These are phyloP conservation scores for Camptogramma bilineatum DNA, from an alignment of 2,888 invertebrate species.

Conservation along the genomic window DNA sequence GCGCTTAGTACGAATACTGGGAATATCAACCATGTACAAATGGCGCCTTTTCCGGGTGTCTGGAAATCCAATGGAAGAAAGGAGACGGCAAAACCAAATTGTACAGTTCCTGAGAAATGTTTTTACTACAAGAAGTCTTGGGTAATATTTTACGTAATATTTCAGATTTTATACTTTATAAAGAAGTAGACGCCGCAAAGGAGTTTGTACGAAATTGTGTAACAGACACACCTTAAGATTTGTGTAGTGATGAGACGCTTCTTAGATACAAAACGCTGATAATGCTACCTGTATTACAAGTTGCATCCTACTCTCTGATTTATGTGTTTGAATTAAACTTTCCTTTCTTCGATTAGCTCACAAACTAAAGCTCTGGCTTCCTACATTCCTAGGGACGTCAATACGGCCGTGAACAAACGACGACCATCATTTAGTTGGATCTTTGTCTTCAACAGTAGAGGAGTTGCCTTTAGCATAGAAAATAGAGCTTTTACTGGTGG, in stretches of 20 bases:
- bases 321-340: conserved; percentile 31
- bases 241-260: conserved; percentile 20
- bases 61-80: too few relatives aligned
- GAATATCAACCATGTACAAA: too few relatives aligned
- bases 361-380: not conserved
- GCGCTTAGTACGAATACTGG: too few relatives aligned
- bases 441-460: too few relatives aligned
- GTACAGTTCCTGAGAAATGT: too few relatives aligned
- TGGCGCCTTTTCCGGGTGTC: too few relatives aligned
- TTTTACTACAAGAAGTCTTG: too few relatives aligned
- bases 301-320: conserved; percentile 23
- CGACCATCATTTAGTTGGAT: too few relatives aligned
- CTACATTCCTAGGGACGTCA: not conserved
- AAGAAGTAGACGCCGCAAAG: not conserved
- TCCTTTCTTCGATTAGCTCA: conserved; percentile 32
- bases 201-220: conserved; percentile 20
- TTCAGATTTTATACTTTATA: not conserved
- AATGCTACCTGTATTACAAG: conserved; percentile 30
- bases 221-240: conserved; percentile 24
- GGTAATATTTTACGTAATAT: not conserved
- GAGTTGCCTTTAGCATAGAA: too few relatives aligned
- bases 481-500: too few relatives aligned
- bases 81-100: too few relatives aligned
- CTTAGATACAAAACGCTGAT: conserved; percentile 32
- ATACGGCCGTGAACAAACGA: not conserved